Percentiles rank a stretch among this genome's conserved stretches.
phyloP scores from a whole-genome alignment of 2,113 vertebrate genomes.

The Semnopithecus entellus region DNA sequence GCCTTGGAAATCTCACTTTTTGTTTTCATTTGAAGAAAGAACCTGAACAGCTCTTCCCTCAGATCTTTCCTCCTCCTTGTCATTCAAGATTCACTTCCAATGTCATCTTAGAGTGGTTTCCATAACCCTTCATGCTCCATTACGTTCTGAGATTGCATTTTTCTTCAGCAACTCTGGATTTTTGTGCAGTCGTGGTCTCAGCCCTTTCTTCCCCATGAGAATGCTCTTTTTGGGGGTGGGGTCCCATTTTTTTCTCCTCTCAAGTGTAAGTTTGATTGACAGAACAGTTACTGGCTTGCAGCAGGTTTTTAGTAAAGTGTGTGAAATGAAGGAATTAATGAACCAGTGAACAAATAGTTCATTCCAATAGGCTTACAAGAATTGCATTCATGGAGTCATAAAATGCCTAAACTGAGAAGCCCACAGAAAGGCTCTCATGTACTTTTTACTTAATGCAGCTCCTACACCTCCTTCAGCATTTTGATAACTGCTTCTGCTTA shows the following conservation, averaged over 20 bases:
- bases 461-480: too few species aligned
- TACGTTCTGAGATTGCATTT: background rate
- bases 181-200: background rate
- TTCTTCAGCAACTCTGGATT: background rate
- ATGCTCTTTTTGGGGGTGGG: background rate
- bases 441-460: background rate
- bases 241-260: background rate
- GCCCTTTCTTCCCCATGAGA: background rate
- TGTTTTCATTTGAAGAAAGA: background rate
- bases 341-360: background rate
- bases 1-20: background rate
- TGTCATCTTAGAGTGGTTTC: background rate
- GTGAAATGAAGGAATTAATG: background rate
- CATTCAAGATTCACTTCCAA: background rate
- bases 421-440: background rate
- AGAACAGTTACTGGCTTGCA: background rate
- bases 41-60: background rate
- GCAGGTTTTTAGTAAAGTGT: background rate
- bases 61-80: background rate
- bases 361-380: background rate
- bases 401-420: background rate
- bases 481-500: background rate
- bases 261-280: background rate
- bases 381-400: background rate
- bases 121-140: accelerated